Base-by-base conservation (phyloP, 2,113 vertebrate genomes). In the Lota lota region DNA sequence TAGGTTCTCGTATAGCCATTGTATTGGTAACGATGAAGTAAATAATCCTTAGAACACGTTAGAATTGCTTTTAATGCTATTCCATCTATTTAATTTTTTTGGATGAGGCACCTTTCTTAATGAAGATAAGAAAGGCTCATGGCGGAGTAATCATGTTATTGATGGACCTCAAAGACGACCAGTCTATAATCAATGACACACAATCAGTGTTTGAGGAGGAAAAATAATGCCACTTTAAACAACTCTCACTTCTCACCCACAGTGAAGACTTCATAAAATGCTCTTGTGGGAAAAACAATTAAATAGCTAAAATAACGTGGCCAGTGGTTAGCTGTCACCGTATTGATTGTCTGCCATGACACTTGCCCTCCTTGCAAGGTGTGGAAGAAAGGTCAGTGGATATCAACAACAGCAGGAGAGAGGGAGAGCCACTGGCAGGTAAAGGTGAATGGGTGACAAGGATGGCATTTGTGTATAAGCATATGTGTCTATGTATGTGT, bases 341-440 rank as follows among this genome's bases (percentile, higher is more conserved):
- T 70, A 80, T 78, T 76, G 79, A 85, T 87, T 50, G 10, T 18
- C 20, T 63, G 59, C 11, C 0, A 0, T 0, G 56, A 71, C 75
- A 81, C 68, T 72, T 69, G 53, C 59, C 22, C 68, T 18, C 62
- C 67, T 15, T 63, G 22, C 60, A 77, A 81, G 63, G 33, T 53
- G 57, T 40, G 20, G 19, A 22, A 73, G 64, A 83, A 79, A 79
- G 77, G 82, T 80, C 78, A 63, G 67, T 73, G 71, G 72, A 83
- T 84, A 61, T 72, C 59, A 73, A 69, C 68, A 60, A 61, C 56
- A 10, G 51, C 19, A 66, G 64, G 47, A 54, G 54, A 28, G 2
- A 64, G 40, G 40, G 24, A 70, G 7, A 66, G 20, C 12, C 40
- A 47, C 40, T 12, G 40, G 10, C 40, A 47, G 40, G 40, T 18